Conservation (phyloP, 2,888 invertebrate genomes). For the Rhingia rostrata region DNA sequence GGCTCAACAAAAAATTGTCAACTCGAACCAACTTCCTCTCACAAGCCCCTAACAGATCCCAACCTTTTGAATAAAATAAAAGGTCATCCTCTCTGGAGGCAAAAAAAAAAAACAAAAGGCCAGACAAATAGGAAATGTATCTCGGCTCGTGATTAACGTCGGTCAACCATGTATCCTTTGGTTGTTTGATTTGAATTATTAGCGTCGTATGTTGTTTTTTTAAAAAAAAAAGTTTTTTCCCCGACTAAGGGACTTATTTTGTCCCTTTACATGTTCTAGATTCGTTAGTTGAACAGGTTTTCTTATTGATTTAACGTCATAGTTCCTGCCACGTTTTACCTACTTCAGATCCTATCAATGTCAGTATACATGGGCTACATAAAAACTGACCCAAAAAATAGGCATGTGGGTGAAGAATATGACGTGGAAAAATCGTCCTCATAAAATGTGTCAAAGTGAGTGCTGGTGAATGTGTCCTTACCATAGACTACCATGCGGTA, state of each 20-base stretch:
- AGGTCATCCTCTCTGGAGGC: background rate
- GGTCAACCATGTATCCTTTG: constrained; percentile 46
- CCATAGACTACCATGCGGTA: background rate
- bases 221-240: too few species aligned
- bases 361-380: background rate
- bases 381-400: too few species aligned
- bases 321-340: too few species aligned
- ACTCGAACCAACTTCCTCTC: constrained; percentile 29
- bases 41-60: constrained; percentile 31
- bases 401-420: background rate
- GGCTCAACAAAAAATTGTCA: constrained; percentile 32
- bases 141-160: constrained; percentile 56
- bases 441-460: background rate
- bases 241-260: background rate
- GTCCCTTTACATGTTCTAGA: background rate
- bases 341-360: constrained; percentile 7
- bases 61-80: constrained; percentile 14
- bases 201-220: constrained; percentile 16
- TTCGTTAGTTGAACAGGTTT: background rate
- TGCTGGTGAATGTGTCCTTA: background rate
- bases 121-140: constrained; percentile 59
- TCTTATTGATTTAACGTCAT: background rate
- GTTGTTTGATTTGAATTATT: constrained; percentile 63
- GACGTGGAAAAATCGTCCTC: background rate
- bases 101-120: constrained; percentile 25